phyloP scores from a whole-genome alignment of 2,113 vertebrate species.

The Panthera tigris region DNA sequence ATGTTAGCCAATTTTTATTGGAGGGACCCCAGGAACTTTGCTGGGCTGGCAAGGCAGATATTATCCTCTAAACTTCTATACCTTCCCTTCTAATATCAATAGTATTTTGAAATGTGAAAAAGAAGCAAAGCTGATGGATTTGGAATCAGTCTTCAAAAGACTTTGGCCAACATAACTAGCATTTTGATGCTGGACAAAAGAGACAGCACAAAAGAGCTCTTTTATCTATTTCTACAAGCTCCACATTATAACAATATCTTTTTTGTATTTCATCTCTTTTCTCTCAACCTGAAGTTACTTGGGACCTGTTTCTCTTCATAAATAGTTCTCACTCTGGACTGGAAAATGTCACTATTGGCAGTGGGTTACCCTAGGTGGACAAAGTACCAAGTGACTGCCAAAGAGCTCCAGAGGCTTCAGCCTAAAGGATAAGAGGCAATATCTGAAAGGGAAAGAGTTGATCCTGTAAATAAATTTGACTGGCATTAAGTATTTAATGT shows the following conservation, averaged over 20 bases:
- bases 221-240: conserved; percentile 78
- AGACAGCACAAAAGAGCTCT: conserved; percentile 73
- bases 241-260: conserved; percentile 67
- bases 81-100: neutral
- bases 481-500: conserved; percentile 80
- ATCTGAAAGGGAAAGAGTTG: conserved; percentile 49
- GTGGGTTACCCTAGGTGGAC: conserved; percentile 57
- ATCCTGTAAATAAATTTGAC: conserved; percentile 80
- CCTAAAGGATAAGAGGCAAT: conserved; percentile 67
- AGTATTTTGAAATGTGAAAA: conserved; percentile 14
- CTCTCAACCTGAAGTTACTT: conserved; percentile 49
- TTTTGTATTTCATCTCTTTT: conserved; percentile 68
- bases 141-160: conserved; percentile 38
- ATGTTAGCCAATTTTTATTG: neutral
- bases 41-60: neutral
- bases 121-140: conserved; percentile 51
- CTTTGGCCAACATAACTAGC: conserved; percentile 72
- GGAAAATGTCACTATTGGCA: conserved; percentile 74
- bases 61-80: neutral
- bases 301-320: conserved; percentile 74
- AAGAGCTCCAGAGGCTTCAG: conserved; percentile 49
- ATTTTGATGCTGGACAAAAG: conserved; percentile 78
- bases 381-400: conserved; percentile 24
- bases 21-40: neutral
- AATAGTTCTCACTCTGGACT: conserved; percentile 64